These are phyloP conservation scores for Synodontis membranacea DNA, from an alignment of 2,113 vertebrate genomes.

Conservation along the genomic window DNA sequence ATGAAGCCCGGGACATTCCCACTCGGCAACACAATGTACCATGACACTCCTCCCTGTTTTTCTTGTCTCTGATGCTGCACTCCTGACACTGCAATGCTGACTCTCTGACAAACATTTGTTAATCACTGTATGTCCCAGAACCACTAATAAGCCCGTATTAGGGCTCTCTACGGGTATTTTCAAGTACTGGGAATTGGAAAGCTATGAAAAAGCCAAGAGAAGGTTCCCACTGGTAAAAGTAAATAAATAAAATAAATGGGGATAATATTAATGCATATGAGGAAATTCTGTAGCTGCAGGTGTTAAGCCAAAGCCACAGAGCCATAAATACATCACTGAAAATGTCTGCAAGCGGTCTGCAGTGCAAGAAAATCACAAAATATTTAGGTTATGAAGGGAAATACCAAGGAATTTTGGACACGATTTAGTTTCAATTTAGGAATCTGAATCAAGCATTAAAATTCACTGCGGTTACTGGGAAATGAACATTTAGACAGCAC, in stretches of 20 bases:
- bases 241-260: no score
- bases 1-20: background rate
- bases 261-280: background rate
- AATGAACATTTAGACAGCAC: background rate
- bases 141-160: no score
- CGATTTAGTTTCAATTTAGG: background rate
- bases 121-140: background rate
- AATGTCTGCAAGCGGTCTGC: background rate
- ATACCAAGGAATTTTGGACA: background rate
- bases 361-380: background rate
- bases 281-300: background rate
- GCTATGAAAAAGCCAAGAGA: background rate
- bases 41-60: background rate
- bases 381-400: background rate
- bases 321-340: background rate
- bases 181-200: background rate
- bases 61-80: background rate
- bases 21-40: background rate
- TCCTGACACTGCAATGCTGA: background rate
- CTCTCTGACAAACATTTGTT: background rate
- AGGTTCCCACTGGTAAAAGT: background rate
- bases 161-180: background rate
- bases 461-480: background rate
- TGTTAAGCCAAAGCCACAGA: background rate
- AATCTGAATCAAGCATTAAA: background rate